Percentiles rank a stretch among this genome's conserved stretches.
Evolutionary conservation across 2,797 vertebrate species (phyloP).

Genomic region (Pristis pectinata): DNA sequence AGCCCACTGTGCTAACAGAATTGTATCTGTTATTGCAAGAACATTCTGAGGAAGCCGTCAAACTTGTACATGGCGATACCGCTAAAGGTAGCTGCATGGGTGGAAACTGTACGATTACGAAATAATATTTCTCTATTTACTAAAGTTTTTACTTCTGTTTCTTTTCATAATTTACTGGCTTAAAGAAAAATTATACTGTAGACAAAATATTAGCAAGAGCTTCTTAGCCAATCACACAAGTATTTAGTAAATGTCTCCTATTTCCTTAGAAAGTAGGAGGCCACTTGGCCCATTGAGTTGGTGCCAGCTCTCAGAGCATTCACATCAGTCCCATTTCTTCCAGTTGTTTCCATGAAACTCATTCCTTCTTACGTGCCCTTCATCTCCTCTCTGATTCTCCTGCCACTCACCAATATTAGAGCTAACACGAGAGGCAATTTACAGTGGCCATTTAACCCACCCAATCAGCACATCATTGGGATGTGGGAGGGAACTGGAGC

Average conservation of each 20-base stretch:
- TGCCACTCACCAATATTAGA: too few relatives aligned
- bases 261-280: too few relatives aligned
- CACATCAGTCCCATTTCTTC: too few relatives aligned
- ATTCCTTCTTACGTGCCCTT: too few relatives aligned
- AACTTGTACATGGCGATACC: conserved; percentile 37
- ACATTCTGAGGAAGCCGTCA: background rate
- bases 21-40: background rate
- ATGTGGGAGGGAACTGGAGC: too few relatives aligned
- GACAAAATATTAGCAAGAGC: background rate
- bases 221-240: background rate
- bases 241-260: background rate
- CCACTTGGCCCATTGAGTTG: too few relatives aligned
- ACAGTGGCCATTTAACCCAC: too few relatives aligned
- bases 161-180: background rate
- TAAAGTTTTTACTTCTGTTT: background rate
- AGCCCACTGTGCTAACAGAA: background rate
- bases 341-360: too few relatives aligned
- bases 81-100: conserved; percentile 19
- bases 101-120: background rate
- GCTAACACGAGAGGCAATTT: too few relatives aligned
- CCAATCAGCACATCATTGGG: too few relatives aligned
- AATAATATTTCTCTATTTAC: background rate
- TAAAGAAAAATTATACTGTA: background rate
- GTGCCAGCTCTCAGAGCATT: too few relatives aligned
- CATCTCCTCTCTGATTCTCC: too few relatives aligned